A percentile compares a stretch with the other conserved stretches of the same genome.
These are phyloP conservation scores for Taeniopygia guttata DNA, from an alignment of 2,797 vertebrate species.

Conservation along the genomic window DNA sequence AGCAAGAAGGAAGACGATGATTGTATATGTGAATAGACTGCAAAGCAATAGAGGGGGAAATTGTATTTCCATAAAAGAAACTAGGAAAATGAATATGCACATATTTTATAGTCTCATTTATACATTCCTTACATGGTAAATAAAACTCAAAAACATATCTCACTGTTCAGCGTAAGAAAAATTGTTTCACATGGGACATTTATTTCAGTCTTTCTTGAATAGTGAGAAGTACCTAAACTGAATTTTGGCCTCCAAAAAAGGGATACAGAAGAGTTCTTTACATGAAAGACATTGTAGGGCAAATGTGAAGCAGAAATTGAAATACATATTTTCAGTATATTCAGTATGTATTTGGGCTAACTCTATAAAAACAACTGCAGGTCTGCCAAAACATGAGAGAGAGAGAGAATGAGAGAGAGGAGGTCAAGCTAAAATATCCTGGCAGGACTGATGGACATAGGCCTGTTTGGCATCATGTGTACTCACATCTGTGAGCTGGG, in stretches of 20 bases:
- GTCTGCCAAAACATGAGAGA: not conserved
- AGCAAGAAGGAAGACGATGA: not conserved
- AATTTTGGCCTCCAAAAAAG: not conserved
- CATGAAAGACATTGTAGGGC: not conserved
- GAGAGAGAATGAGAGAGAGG: not conserved
- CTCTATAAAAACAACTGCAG: not conserved
- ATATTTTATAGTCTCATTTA: not conserved
- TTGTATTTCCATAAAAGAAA: not conserved
- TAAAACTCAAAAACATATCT: not conserved
- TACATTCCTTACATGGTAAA: not conserved
- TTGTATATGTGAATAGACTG: not conserved
- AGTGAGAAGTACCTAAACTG: not conserved
- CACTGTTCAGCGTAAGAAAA: not conserved
- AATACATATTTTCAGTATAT: not conserved
- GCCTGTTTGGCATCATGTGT: not conserved
- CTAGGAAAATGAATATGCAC: not conserved
- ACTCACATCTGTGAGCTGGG: not conserved
- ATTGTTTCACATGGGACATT: not conserved
- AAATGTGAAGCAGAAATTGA: not conserved
- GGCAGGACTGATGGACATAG: not conserved
- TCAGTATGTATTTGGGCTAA: not conserved
- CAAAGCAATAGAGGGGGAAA: not conserved
- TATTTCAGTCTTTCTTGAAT: not conserved
- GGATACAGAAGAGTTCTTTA: not conserved
- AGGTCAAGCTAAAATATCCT: not conserved